Base-by-base conservation (phyloP, 2,113 vertebrate genomes). In the Oceanites oceanicus region DNA sequence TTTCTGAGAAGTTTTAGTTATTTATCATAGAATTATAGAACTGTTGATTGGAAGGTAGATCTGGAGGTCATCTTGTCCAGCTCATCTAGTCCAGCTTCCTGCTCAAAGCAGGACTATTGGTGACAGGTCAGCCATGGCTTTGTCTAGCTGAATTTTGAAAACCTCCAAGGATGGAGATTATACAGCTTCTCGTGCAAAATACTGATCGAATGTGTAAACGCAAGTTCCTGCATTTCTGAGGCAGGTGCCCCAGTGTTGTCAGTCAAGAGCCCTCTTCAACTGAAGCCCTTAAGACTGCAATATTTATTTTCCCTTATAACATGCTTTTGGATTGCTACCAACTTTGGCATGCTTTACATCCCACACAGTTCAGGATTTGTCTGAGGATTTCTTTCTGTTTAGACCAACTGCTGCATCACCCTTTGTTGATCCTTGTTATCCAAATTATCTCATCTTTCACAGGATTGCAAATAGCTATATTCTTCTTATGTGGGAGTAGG, bases 401-500 rank as follows among this genome's bases (percentile, higher is more conserved):
- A 92, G 63, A 95, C 95, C 93, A 95, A 97, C 71, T 95, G 89
- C 87, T 93, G 96, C 87, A 95, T 83, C 93, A 94, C 94, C 90
- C 95, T 97, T 97, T 96, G 89, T 96, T 96, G 96, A 96, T 97
- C 96, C 94, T 94, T 97, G 89, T 96, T 97, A 96, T 96, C 92
- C 87, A 92, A 97, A 97, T 97, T 96, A 95, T 96, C 89, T 96
- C 94, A 95, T 97, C 86, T 95, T 97, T 96, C 92, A 92, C 90
- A 94, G 71, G 91, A 95, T 91, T 95, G 89, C 95, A 97, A 96
- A 96, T 95, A 97, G 79, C 45, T 95, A 93, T 96, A 94, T 96
- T 95, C 95, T 95, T 95, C 79, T 84, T 95, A 92, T 94, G 94
- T 96, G 77, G 97, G 95, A 91, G 94, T 92, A 97, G 94, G 89